Evolutionary conservation across 2,113 vertebrate genomes (phyloP).

Genomic region (Aegotheles bennettii): DNA sequence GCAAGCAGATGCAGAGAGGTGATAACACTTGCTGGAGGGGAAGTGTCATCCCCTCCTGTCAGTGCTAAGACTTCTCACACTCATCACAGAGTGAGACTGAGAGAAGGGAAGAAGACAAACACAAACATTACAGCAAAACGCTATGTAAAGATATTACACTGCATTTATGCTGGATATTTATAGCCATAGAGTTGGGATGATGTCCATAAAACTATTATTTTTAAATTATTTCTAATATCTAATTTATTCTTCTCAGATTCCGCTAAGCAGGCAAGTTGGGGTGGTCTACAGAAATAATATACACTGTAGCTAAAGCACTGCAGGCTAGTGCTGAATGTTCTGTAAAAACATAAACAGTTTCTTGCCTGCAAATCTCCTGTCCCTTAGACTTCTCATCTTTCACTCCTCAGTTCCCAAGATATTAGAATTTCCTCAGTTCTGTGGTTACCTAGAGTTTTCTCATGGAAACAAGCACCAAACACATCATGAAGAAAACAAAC

Average conservation of each 20-base stretch:
- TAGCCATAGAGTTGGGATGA: neutral
- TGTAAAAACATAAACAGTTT: slow-evolving; percentile 26
- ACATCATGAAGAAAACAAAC: slow-evolving; percentile 2
- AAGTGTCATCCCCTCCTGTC: neutral
- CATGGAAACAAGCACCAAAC: neutral
- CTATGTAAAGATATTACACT: neutral
- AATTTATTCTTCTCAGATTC: neutral
- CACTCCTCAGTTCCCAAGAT: neutral
- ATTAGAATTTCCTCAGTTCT: neutral
- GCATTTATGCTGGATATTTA: neutral
- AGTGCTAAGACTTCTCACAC: neutral
- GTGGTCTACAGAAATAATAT: neutral
- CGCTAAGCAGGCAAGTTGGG: neutral
- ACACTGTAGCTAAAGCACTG: neutral
- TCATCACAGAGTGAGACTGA: neutral
- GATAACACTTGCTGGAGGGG: neutral
- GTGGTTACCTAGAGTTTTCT: slow-evolving; percentile 17
- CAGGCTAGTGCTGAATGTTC: neutral
- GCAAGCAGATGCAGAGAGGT: neutral
- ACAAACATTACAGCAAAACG: neutral
- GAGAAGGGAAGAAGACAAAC: neutral
- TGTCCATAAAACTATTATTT: neutral
- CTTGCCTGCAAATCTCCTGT: neutral
- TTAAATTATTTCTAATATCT: neutral
- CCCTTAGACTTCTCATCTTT: slow-evolving; percentile 6